Evolutionary conservation across 2,113 vertebrate species (phyloP), one percentile per base, ranked within the genome.

Genomic region (Tiliqua scincoides): DNA sequence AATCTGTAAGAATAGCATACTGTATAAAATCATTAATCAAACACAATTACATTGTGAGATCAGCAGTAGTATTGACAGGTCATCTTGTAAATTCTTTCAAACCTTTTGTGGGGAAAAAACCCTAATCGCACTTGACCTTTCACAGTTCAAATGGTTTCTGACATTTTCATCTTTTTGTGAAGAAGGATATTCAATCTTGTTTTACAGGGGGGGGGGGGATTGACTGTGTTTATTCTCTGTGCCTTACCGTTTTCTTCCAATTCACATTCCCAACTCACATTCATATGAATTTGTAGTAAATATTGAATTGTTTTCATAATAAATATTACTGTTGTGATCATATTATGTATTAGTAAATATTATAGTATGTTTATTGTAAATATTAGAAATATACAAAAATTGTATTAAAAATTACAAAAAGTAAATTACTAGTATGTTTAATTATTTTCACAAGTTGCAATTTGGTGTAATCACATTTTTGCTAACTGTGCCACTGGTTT

Each of bases 141-240:
- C 80, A 79, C 23, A 70, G 6, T 71, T 82, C 32, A 32, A 0
- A 1, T 89, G 3, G n/a, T 68, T 88, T 88, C 68, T 84, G 82
- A 75, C 77, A 80, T 77, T 71, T 81, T 37, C 70, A 81, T 84
- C 65, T 86, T 93, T 90, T 59, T 86, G 4, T 59, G 67, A 88
- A 87, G 37, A 59, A 86, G 6, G 72, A 25, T 40, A 57, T 32
- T 67, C 62, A 32, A 14, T 77, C 1, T 43, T 70, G 10, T 37
- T 76, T 63, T 65, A 40, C 81, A 79, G 54, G 14, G 8, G 84
- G 61, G 21, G 54, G 14, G 8, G 84, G 61, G 21, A 82, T 5
- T 37, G 17, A 20, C 76, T 83, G 0, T 30, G 72, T 85, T 25
- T 52, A n/a, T 6, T 0, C 30, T 25, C 17, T 61, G 65, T 86